Percentiles rank a stretch among this genome's conserved stretches.
These are phyloP conservation scores for Coptodon rendalli DNA, from an alignment of 2,113 vertebrate genomes.

Conservation along the genomic window DNA sequence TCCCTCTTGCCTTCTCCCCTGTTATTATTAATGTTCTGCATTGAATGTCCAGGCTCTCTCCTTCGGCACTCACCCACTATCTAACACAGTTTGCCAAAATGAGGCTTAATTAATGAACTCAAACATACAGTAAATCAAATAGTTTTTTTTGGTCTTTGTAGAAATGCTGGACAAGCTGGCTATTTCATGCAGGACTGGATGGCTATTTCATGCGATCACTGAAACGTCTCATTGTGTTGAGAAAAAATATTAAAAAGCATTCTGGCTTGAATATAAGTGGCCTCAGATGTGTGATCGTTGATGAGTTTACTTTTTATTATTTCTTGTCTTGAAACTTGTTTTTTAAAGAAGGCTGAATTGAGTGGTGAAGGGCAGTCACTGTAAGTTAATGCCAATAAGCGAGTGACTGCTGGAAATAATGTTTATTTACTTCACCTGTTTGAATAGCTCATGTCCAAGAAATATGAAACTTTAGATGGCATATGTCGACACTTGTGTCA, in stretches of 20 bases:
- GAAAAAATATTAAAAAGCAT: background rate
- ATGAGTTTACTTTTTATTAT: background rate
- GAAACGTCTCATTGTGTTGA: background rate
- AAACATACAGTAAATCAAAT: constrained; percentile 48
- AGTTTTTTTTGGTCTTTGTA: background rate
- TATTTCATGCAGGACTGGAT: background rate
- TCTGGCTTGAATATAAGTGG: background rate
- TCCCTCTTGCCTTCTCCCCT: constrained; percentile 47
- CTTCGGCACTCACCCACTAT: constrained; percentile 29
- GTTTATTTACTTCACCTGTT: constrained; percentile 49
- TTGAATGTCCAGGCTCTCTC: constrained; percentile 54
- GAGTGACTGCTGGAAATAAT: constrained; percentile 19
- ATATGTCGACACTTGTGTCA: constrained; percentile 29
- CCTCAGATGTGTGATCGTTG: background rate
- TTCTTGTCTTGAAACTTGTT: background rate
- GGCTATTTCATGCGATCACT: constrained; percentile 13
- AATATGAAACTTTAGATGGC: constrained; percentile 19
- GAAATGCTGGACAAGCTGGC: background rate
- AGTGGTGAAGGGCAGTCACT: background rate
- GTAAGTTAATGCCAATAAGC: constrained; percentile 12
- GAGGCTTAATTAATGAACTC: constrained; percentile 63
- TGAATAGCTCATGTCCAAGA: constrained; percentile 22
- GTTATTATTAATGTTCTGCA: constrained; percentile 70
- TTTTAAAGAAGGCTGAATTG: background rate
- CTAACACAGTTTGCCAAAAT: constrained; percentile 50